Base-by-base conservation (phyloP, 2,797 vertebrate species). In the Malacoraja senta region DNA sequence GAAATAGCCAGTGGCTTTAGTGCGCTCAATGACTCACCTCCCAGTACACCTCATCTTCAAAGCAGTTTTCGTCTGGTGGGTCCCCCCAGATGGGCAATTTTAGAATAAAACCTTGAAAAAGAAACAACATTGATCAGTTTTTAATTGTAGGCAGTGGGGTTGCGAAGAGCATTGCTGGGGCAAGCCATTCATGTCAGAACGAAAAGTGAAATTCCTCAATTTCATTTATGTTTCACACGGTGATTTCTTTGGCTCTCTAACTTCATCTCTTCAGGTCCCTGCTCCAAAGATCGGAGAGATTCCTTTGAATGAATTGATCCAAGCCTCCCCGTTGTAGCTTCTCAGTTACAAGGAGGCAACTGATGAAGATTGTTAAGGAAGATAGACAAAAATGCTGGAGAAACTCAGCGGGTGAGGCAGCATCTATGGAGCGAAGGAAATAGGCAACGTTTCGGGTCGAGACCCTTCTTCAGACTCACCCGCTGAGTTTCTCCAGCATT, bases 11-110 rank as follows among this genome's bases (percentile, higher is more conserved):
- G 9, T 21, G 21, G n/a, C n/a, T 3, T 65, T 1, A 17, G 0
- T 8, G 0, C 1, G 26, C 29, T 9, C 17, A 13, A 8, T 63
- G 32, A 88, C 96, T 97, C 94, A 99, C 98, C 98, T 99, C 98
- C 98, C 99, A 99, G 95, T 99, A 99, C 24, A 97, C 94, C 4
- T 95, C 97, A 94, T 99, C 99, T 29, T 99, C 98, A 93, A 96
- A 99, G 96, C 98, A 99, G 96, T 98, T 97, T 94, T 99, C 98
- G 93, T 98, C 98, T 0, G 97, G 95, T 0, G 98, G 94, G 79
- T 99, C 98, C 0, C 97, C 98, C 98, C 98, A 99, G 94, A 98
- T 93, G 0, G 98, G 98, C 17, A 99, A 86, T 95, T 95, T 98
- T 94, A 99, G 94, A 94, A 99, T 97, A 21, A 96, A 93, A 86